Evolutionary conservation across 2,888 invertebrate species (phyloP).

Genomic region (Gandaritis pyraliata): DNA sequence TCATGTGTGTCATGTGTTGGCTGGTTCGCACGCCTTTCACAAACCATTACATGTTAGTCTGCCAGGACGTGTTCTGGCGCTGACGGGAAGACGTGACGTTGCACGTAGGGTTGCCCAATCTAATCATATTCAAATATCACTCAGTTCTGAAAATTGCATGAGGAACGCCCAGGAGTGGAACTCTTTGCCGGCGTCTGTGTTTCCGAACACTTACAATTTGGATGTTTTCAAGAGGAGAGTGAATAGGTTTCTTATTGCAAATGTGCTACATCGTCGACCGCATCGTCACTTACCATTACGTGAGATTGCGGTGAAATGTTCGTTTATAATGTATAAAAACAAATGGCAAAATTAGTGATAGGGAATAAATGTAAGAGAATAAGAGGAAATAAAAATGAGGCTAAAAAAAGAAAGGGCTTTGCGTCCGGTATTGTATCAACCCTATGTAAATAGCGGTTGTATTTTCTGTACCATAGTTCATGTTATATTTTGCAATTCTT

Average conservation of each 20-base stretch:
- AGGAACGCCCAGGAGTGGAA: too few species aligned
- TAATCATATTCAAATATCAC: not conserved
- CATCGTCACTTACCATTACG: too few species aligned
- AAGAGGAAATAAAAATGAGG: not conserved
- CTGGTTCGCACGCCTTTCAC: constrained; percentile 77
- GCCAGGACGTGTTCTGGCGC: constrained; percentile 62
- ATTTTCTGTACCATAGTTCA: constrained; percentile 36
- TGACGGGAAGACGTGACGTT: constrained; percentile 40
- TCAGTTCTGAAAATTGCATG: too few species aligned
- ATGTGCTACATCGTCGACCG: too few species aligned
- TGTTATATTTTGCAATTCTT: constrained; percentile 46
- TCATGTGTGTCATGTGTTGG: constrained; percentile 50
- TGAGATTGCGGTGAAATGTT: too few species aligned
- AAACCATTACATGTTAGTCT: constrained; percentile 61
- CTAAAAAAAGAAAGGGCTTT: not conserved
- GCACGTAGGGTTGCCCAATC: constrained; percentile 44
- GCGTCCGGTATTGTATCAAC: constrained; percentile 12
- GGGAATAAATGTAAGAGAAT: too few species aligned
- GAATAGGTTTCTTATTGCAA: too few species aligned
- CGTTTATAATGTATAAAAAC: too few species aligned
- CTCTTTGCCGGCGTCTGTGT: too few species aligned
- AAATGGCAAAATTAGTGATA: too few species aligned
- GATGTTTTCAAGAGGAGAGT: too few species aligned
- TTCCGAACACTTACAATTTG: too few species aligned
- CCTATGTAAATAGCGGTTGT: constrained; percentile 31